Base-by-base conservation (phyloP, 2,113 vertebrate species). In the Amblyornis subalaris region DNA sequence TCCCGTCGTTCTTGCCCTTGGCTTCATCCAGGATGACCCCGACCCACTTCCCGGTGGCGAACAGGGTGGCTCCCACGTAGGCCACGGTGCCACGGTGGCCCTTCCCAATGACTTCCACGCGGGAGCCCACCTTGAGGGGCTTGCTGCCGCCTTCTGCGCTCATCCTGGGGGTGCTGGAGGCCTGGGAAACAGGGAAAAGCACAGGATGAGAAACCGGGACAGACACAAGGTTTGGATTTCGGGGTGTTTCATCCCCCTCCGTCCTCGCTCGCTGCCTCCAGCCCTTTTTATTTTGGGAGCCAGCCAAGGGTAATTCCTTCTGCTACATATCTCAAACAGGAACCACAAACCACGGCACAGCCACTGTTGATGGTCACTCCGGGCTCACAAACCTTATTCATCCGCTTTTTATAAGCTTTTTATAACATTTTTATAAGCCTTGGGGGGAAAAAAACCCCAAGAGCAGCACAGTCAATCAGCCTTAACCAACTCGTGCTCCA, bases 31-130 rank as follows among this genome's bases (percentile, higher is more conserved):
- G 97, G 97, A 99, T 99, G 91, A 99, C 99, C 0, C 99, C 99
- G 3, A 99, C 99, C 99, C 99, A 99, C 36, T 99, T 99, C 7
- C 99, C 99, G 0, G 99, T 99, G 97, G 99, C 99, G 29, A 99
- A 99, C 2, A 99, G 98, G 1, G 99, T 99, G 96, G 98, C 98
- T 2, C 99, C 99, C 7, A 99, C 98, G 61, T 99, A 99, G 35
- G 99, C 99, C 96, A 99, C 99, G 0, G 98, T 99, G 31, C 99
- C 99, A 0, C 98, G 98, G 97, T 99, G 98, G 21, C 99, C 99
- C 47, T 99, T 99, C 9, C 99, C 99, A 23, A 99, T 99, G 90
- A 99, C 99, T 85, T 99, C 99, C 70, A 99, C 99, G 14, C 98
- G 88, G 91, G 99, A 99, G 89, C 99, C 99, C 94, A 99, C 99